Evolutionary conservation across 1,140 invertebrate genomes (phyloP).

Genomic region (Sitophilus oryzae): DNA sequence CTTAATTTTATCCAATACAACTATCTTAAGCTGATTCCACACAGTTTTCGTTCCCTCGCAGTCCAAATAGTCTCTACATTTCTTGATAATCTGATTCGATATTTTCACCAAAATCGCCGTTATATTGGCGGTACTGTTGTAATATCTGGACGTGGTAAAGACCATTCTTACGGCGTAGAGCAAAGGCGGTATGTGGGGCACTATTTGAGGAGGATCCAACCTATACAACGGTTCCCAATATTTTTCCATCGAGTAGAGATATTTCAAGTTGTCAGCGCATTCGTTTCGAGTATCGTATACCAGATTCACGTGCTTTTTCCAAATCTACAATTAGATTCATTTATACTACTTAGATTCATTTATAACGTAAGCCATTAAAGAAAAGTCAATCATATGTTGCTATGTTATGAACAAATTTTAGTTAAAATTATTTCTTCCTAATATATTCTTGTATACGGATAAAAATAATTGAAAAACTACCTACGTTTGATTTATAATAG

Average conservation of each 20-base stretch:
- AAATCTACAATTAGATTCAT: slow-evolving; percentile 56
- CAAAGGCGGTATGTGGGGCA: slow-evolving; percentile 61
- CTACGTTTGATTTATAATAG: no score
- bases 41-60: slow-evolving; percentile 56
- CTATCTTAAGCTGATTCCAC: slow-evolving; percentile 63
- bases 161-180: slow-evolving; percentile 74
- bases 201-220: slow-evolving; percentile 63
- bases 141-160: slow-evolving; percentile 78
- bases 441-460: no score
- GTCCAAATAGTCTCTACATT: slow-evolving; percentile 64
- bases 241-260: slow-evolving; percentile 79
- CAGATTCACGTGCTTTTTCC: slow-evolving; percentile 66
- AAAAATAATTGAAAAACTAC: no score
- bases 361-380: no score
- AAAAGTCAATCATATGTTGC: no score
- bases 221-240: slow-evolving; percentile 80
- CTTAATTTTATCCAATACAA: slow-evolving; percentile 65
- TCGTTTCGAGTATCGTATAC: slow-evolving; percentile 73
- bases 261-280: slow-evolving; percentile 82
- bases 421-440: no score
- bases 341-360: no score
- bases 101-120: slow-evolving; percentile 74
- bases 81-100: slow-evolving; percentile 70
- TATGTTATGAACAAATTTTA: no score
- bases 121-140: slow-evolving; percentile 73